A percentile compares a stretch with the other conserved stretches of the same genome.
Conservation (phyloP, 2,797 vertebrate genomes). For the Anguilla marmorata region DNA sequence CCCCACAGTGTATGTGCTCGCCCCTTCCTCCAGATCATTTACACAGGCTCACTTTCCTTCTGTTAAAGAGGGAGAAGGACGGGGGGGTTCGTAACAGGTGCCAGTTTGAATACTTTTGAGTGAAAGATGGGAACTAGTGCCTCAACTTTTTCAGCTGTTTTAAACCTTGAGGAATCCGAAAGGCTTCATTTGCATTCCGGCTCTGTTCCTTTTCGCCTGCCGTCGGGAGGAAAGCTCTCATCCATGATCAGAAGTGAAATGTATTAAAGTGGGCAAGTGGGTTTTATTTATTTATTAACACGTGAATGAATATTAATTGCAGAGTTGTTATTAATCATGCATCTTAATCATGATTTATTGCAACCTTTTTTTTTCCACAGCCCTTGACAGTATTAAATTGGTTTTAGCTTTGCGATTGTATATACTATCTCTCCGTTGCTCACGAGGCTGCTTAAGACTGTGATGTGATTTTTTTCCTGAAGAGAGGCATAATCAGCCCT, state of each 20-base stretch:
- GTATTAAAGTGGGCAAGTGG: not conserved
- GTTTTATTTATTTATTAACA: constrained; percentile 10
- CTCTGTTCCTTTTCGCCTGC: not conserved
- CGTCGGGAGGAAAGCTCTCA: not conserved
- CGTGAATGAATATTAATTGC: not conserved
- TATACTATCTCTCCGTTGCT: not conserved
- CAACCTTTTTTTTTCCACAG: not conserved
- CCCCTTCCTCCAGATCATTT: not conserved
- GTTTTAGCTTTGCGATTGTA: not conserved
- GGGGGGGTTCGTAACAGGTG: not conserved
- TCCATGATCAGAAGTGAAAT: not conserved
- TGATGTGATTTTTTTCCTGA: not conserved
- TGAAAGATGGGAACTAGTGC: not conserved
- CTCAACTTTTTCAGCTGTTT: not conserved
- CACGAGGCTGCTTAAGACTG: not conserved
- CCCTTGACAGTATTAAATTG: not conserved
- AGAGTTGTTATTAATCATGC: not conserved
- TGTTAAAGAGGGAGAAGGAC: not conserved
- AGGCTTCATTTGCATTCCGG: constrained; percentile 10
- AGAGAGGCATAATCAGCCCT: not conserved
- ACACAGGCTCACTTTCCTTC: not conserved
- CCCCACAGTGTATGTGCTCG: not conserved
- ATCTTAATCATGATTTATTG: constrained; percentile 12
- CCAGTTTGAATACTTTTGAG: not conserved
- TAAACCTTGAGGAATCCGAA: not conserved